A percentile compares a stretch with the other conserved stretches of the same genome.
These are phyloP conservation scores for Anarsia innoxiella DNA, from an alignment of 2,888 invertebrate species.

Conservation along the genomic window DNA sequence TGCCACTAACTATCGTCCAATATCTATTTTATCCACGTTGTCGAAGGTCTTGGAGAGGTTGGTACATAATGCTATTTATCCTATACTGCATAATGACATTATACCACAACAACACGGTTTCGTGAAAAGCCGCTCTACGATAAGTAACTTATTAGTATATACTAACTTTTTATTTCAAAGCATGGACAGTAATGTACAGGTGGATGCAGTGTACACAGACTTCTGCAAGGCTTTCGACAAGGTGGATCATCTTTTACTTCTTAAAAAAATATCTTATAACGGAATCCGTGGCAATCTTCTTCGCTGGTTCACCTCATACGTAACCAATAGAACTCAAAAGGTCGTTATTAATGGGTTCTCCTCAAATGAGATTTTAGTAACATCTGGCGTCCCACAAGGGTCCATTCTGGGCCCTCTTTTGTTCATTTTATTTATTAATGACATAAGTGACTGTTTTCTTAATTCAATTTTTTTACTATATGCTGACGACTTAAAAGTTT, in stretches of 20 bases:
- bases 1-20: conserved; percentile 11
- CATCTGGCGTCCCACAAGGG: conserved; percentile 7
- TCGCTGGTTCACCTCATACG: conserved; percentile 15
- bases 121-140: conserved; percentile 1
- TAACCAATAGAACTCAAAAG: conserved; percentile 10
- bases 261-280: conserved; percentile 9
- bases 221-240: conserved; percentile 8
- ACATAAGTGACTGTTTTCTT: background rate
- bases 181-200: conserved; percentile 1
- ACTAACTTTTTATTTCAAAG: background rate
- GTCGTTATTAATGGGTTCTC: conserved; percentile 7
- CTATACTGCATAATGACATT: conserved; percentile 4
- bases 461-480: conserved; percentile 2
- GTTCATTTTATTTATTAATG: conserved; percentile 1
- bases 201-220: conserved; percentile 12
- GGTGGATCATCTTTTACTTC: background rate
- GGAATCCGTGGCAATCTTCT: conserved; percentile 12
- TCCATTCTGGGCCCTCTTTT: conserved; percentile 7
- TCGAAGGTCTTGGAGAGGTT: background rate
- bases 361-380: background rate
- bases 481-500: conserved; percentile 10
- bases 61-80: background rate
- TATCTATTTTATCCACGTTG: conserved; percentile 7
- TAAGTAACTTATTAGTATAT: background rate
- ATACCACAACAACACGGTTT: conserved; percentile 3